Base-by-base conservation (phyloP, 2,797 vertebrate species). In the Graptemys geographica region DNA sequence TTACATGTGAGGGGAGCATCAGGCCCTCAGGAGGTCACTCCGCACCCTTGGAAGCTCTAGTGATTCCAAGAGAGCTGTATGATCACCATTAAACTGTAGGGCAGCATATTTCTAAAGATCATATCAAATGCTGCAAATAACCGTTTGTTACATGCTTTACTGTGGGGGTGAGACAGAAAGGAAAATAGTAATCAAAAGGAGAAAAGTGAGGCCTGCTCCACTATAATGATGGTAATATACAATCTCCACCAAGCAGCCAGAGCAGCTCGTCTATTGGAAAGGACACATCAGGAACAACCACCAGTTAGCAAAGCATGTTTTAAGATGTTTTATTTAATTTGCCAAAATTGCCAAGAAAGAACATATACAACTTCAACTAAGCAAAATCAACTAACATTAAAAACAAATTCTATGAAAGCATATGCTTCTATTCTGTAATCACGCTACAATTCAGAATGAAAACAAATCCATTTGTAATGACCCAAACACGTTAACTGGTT, bases 291-390 rank as follows among this genome's bases (percentile, higher is more conserved):
- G 84, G 74, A 92, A 94, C 74, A 91, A 86, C 33, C 88, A 95
- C 0, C 21, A 92, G 80, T 37, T 91, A 95, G 78, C 88, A 90
- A 93, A 25, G 57, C 33, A 23, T 59, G 81, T 83, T 96, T 93
- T 91, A 96, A 95, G 94, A 62, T n/a, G 59, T 95, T 97, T 97
- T 97, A 97, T 96, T 97, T 96, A 90, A 94, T 90, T 95, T 95
- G 92, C 94, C 97, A 93, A 55, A 97, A 93, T 81, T 91, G 79
- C 88, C 89, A 96, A 88, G 91, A 82, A 96, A 93, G 95, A 93
- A 90, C 87, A 8, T 9, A 53, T 82, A 95, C 88, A 95, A 90
- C 72, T 97, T 96, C n/a, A 83, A 89, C 84, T 84, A 96, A 94
- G 81, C 94, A 90, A 84, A 80, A 93, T 84, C 90, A 84, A 95